Base-by-base conservation (phyloP, 2,888 invertebrate species). In the Endotricha flammealis region DNA sequence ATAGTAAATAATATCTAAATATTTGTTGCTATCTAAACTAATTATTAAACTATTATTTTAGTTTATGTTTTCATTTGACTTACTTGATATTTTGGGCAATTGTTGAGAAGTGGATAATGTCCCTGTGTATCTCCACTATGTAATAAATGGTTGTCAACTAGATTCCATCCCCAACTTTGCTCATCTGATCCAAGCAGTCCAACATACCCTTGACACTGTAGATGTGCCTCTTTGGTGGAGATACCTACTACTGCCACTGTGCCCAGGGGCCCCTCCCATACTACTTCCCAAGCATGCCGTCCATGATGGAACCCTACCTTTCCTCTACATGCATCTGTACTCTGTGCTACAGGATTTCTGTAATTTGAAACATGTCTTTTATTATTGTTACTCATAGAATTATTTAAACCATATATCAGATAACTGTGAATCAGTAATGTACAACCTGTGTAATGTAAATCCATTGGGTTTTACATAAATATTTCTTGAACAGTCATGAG, bases 81-180 rank as follows among this genome's bases (percentile, higher is more conserved):
- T 81, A 96, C 97, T 90, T 98, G 97, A 89, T 99, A 99, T 87
- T 97, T 98, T 33, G 98, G 97, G 52, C 97, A 96, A 88, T 99
- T 99, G 80, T 95, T 98, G 44, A 97, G 88, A 44, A 95, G 85
- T 25, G 98, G 98, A 87, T 96, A 98, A 70, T 94, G 95, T 47
- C 97, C 97, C 81, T 96, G 95, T 48, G 94, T 93, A 79, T 97
- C 95, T 36, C 98, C 98, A 88, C 98, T 97, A 75, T 99, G 98
- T 57, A 98, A 87, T 53, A 99, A 90, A 83, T 95, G 93, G 88
- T 98, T 99, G 85, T 99, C 98, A 32, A 99, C 98, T 57, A 99
- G 89, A 89, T 99, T 99, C 99, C 99, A 99, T 8, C 99, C 99
- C 99, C 99, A 99, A 64, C 97, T 98, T 74, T 98, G 95, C 71